A percentile compares a stretch with the other conserved stretches of the same genome.
Conservation (phyloP, 2,888 invertebrate genomes). For the Epsilonema sp. region DNA sequence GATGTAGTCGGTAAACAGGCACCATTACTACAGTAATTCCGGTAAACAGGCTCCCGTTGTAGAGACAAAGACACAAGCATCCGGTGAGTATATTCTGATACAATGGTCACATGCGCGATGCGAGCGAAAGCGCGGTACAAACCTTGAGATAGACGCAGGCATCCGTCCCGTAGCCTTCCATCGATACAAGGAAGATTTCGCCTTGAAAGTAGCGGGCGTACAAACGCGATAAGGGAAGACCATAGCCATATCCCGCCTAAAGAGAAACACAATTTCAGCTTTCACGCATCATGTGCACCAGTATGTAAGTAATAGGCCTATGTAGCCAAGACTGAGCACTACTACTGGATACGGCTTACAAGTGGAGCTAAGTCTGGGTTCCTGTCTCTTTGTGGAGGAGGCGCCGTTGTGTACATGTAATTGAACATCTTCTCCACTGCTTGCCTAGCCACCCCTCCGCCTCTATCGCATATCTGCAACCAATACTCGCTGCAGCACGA, state of each 20-base stretch:
- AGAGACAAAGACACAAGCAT: background rate
- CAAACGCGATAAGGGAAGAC: slow-evolving; percentile 69
- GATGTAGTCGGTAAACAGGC: too few species aligned
- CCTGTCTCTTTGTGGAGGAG: slow-evolving; percentile 69
- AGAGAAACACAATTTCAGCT: background rate
- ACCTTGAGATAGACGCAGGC: slow-evolving; percentile 91
- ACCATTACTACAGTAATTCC: too few species aligned
- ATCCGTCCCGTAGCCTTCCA: slow-evolving; percentile 91
- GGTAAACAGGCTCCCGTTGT: too few species aligned
- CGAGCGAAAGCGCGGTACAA: slow-evolving; percentile 12
- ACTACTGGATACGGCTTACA: too few species aligned
- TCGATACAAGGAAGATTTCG: slow-evolving; percentile 71
- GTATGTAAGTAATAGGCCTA: too few species aligned
- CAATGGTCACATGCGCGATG: slow-evolving; percentile 1
- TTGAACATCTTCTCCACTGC: slow-evolving; percentile 66
- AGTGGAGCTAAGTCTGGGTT: slow-evolving; percentile 86
- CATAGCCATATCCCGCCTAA: slow-evolving; percentile 63
- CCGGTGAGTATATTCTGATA: too few species aligned
- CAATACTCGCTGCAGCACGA: too few species aligned
- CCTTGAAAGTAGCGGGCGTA: slow-evolving; percentile 97
- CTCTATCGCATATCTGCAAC: slow-evolving; percentile 67
- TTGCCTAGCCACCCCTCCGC: slow-evolving; percentile 74
- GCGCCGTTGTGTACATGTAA: slow-evolving; percentile 98
- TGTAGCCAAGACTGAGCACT: slow-evolving; percentile 21
- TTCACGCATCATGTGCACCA: slow-evolving; percentile 30